Base-by-base conservation (phyloP, 1,140 invertebrate genomes). In the Euborellia annulipes region DNA sequence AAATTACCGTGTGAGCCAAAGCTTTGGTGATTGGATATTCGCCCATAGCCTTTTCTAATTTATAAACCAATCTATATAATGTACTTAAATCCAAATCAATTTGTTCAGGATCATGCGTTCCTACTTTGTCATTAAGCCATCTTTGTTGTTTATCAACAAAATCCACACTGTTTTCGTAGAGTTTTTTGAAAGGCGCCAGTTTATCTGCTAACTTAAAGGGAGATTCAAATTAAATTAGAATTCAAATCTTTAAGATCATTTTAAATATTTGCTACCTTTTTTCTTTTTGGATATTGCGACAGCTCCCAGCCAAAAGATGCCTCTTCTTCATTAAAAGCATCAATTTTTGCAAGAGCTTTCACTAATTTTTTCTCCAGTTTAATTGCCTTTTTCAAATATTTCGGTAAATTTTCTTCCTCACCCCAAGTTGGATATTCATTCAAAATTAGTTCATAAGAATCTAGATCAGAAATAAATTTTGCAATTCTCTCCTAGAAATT, bases 261-360 rank as follows among this genome's bases (percentile, higher is more conserved):
- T 11, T 27, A 27, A 11, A 11, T 27, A 27, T 27, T 27, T 27
- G 4, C 23, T 27, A 77, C 73, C 53, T 71, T 57, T 54, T 76
- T 85, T 46, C 90, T 70, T 46, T 84, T 67, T 1, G 90, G 88
- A 73, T 96, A 96, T 43, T 85, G 75, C 0, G 90, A 90, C 9
- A 79, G 59, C 59, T 93, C 81, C 80, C 86, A 95, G 11, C 78
- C 82, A 61, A 90, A 96, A 22, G 88, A 73, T 48, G 75, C 70
- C 61, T 97, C 93, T 60, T 97, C 92, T 57, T 79, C 78, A 61
- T 97, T 97, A 52, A 96, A 92, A 45, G 77, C 70, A 55, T 92
- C 84, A 46, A 94, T 91, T 51, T 74, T 83, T 32, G 78, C 73
- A 58, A 88, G 73, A 8, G 88, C 90, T 43, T 62, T 56, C 46